Percentiles rank a stretch among this genome's conserved stretches.
These are phyloP conservation scores for Leucoma salicis DNA, from an alignment of 2,888 invertebrate genomes.

Conservation along the genomic window DNA sequence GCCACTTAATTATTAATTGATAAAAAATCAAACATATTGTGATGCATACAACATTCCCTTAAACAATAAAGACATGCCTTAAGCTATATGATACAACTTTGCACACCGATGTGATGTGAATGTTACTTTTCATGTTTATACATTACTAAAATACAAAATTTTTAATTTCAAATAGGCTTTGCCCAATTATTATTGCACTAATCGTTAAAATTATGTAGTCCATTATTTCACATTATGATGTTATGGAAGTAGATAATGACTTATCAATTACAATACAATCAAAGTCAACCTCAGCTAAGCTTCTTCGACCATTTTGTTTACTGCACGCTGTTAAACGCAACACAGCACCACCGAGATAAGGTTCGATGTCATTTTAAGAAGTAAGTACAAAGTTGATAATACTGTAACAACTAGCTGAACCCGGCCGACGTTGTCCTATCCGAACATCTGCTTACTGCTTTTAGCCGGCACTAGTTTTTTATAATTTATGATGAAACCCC, in stretches of 20 bases:
- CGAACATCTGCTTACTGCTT: too few relatives aligned
- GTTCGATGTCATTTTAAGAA: too few relatives aligned
- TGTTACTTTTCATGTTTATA: constrained; percentile 43
- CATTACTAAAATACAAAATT: constrained; percentile 72
- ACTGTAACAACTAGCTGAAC: too few relatives aligned
- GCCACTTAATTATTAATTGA: constrained; percentile 46
- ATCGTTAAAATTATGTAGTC: constrained; percentile 65
- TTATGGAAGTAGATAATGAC: constrained; percentile 60
- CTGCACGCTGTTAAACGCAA: constrained; percentile 37
- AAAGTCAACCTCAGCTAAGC: constrained; percentile 30
- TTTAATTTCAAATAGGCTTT: constrained; percentile 73
- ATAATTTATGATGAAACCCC: too few relatives aligned
- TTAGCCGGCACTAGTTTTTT: too few relatives aligned
- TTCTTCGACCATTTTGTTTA: constrained; percentile 32
- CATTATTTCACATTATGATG: constrained; percentile 64
- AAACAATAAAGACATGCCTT: constrained; percentile 27
- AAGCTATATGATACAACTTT: constrained; percentile 42
- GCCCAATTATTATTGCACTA: constrained; percentile 81
- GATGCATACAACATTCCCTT: constrained; percentile 38
- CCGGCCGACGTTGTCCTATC: too few relatives aligned
- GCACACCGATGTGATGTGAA: constrained; percentile 36
- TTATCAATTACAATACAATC: constrained; percentile 25
- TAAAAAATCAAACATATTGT: constrained; percentile 44
- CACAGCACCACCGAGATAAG: too few relatives aligned
- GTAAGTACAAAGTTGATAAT: too few relatives aligned